These are phyloP conservation scores for Puntigrus tetrazona DNA, from an alignment of 2,113 vertebrate species.

Conservation along the genomic window DNA sequence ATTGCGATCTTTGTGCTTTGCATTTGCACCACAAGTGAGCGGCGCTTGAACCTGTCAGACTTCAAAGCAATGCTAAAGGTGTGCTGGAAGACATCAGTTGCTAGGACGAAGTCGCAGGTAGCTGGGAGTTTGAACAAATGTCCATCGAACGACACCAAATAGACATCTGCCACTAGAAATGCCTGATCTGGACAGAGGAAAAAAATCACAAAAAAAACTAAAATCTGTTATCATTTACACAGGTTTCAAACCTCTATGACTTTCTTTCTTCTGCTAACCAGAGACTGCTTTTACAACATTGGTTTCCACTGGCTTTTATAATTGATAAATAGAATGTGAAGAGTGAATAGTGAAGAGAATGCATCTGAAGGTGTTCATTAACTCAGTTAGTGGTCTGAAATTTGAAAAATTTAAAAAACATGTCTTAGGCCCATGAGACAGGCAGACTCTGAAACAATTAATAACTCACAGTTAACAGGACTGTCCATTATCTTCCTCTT, in stretches of 20 bases:
- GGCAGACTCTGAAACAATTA: neutral
- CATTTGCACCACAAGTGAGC: constrained; percentile 71
- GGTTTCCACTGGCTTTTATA: neutral
- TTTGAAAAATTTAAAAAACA: constrained; percentile 5
- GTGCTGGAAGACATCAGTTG: constrained; percentile 70
- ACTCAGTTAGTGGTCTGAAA: constrained; percentile 6
- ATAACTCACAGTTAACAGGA: constrained; percentile 77
- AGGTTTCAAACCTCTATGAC: neutral
- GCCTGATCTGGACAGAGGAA: constrained; percentile 75
- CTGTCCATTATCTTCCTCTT: constrained; percentile 80
- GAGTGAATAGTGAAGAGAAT: too few species aligned
- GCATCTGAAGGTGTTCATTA: neutral
- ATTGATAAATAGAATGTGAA: too few species aligned
- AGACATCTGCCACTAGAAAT: constrained; percentile 77
- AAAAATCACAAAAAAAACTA: neutral
- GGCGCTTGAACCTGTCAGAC: constrained; percentile 50
- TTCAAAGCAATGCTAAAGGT: constrained; percentile 74
- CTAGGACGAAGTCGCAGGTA: constrained; percentile 76
- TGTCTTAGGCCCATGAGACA: neutral
- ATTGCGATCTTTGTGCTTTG: constrained; percentile 68
- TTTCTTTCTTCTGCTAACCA: neutral
- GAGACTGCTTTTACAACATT: neutral
- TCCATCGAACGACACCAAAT: constrained; percentile 82
- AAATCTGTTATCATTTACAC: neutral
- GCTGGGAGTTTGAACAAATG: constrained; percentile 73